Evolutionary conservation across 2,113 vertebrate species (phyloP).

Genomic region (Dicaeum eximium): DNA sequence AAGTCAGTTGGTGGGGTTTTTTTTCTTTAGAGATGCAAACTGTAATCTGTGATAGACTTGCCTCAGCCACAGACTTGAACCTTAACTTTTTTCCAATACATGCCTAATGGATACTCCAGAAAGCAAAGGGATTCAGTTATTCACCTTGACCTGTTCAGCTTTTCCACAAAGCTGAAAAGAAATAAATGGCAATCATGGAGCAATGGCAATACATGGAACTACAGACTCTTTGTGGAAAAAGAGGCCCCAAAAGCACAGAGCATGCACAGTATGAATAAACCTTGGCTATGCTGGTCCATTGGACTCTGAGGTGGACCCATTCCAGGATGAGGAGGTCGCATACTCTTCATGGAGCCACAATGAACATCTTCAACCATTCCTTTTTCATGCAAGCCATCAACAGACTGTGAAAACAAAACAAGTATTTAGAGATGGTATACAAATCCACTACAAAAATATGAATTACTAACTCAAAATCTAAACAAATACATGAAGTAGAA

Average conservation of each 20-base stretch:
- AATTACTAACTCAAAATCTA: not conserved
- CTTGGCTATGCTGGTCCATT: slow-evolving; percentile 98
- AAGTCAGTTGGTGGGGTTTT: rapidly evolving
- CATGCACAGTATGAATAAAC: slow-evolving; percentile 62
- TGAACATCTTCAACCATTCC: slow-evolving; percentile 89
- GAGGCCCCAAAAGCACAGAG: not conserved
- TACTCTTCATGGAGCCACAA: slow-evolving; percentile 91
- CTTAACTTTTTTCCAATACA: not conserved
- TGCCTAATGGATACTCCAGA: not conserved
- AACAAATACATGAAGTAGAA: not conserved
- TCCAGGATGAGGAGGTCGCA: slow-evolving; percentile 91
- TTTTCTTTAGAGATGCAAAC: not conserved
- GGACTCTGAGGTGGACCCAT: slow-evolving; percentile 98
- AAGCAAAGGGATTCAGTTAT: not conserved
- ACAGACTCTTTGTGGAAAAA: not conserved
- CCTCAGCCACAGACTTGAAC: not conserved
- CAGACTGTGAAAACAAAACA: slow-evolving; percentile 73
- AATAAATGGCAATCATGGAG: not conserved
- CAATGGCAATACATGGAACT: not conserved
- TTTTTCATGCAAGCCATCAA: slow-evolving; percentile 94
- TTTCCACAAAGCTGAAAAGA: not conserved
- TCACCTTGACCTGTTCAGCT: not conserved
- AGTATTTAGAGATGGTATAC: not conserved
- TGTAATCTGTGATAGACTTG: not conserved
- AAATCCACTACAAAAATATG: not conserved